Base-by-base conservation (phyloP, 1,140 invertebrate genomes). In the Plodia interpunctella region DNA sequence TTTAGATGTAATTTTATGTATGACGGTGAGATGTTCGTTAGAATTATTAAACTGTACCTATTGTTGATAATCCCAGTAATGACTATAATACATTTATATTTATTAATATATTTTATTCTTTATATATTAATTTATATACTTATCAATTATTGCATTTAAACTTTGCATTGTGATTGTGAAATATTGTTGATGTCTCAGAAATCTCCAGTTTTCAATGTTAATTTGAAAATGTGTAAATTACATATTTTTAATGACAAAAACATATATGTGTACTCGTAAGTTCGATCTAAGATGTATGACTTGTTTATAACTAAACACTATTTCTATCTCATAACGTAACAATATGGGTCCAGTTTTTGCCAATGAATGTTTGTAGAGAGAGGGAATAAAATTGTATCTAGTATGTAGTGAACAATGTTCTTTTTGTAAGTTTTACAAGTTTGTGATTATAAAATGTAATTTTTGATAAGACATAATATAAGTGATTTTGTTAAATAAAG, bases 1-100 rank as follows among this genome's bases (percentile, higher is more conserved):
- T 44, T 74, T 75, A 73, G 64, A 70, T 59, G 49, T 74, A 76
- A 55, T 73, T 76, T 62, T 56, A 57, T 59, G 44, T 38, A 58
- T 58, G 57, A 58, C 49, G 15, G 49, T 44, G 57, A 58, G 57
- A 58, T 32, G 30, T 44, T 44, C 10, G n/a, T 15, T 35, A 11
- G 13, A 35, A 11, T 35, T 11, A 35, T 9, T 35, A 13, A 44
- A 44, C 38, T 44, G 38, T 44, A 44, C 38, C 38, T 44, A 15
- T 44, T 4, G 38, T 15, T 15, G n/a, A 44, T 44, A 17, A 15
- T 44, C 38, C 13, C 38, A 44, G 38, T 44, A 15, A 44, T 44
- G n/a, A n/a, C 15, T 44, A 15, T 38, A 2, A n/a, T n/a, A n/a
- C n/a, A n/a, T n/a, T n/a, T n/a, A n/a, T 35, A 35, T 35, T 11